A percentile compares a stretch with the other conserved stretches of the same genome.
Evolutionary conservation across 2,113 vertebrate genomes (phyloP).

Genomic region (Lepisosteus osseus): DNA sequence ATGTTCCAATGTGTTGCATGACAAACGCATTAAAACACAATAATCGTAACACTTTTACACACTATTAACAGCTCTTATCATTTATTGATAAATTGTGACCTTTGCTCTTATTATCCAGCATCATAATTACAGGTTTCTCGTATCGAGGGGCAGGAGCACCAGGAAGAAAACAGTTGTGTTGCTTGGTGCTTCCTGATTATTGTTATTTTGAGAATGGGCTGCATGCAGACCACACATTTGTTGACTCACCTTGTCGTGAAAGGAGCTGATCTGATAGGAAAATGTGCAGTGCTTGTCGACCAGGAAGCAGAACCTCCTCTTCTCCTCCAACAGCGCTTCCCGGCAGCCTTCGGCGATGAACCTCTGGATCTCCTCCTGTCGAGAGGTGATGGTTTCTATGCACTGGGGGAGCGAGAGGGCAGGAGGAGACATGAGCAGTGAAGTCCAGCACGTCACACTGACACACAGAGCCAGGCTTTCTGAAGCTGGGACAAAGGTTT

Average conservation of each 20-base stretch:
- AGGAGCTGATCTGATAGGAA: constrained; percentile 72
- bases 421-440: too few species aligned
- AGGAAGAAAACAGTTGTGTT: background rate
- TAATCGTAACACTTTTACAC: too few species aligned
- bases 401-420: constrained; percentile 60
- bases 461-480: too few species aligned
- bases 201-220: constrained; percentile 1
- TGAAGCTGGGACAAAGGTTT: too few species aligned
- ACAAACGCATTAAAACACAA: too few species aligned
- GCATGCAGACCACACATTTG: background rate
- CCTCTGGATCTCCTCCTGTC: constrained; percentile 88
- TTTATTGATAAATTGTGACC: too few species aligned
- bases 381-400: constrained; percentile 79
- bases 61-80: background rate
- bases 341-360: constrained; percentile 91
- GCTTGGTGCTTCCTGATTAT: background rate
- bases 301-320: constrained; percentile 92
- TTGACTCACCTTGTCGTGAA: constrained; percentile 79
- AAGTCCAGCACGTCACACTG: too few species aligned
- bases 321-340: constrained; percentile 92
- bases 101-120: too few species aligned
- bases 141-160: too few species aligned
- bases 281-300: constrained; percentile 95
- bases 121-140: too few species aligned
- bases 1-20: too few species aligned